Evolutionary conservation across 1,140 invertebrate species (phyloP), one percentile per base, ranked within the genome.

Genomic region (Cepaea nemoralis): DNA sequence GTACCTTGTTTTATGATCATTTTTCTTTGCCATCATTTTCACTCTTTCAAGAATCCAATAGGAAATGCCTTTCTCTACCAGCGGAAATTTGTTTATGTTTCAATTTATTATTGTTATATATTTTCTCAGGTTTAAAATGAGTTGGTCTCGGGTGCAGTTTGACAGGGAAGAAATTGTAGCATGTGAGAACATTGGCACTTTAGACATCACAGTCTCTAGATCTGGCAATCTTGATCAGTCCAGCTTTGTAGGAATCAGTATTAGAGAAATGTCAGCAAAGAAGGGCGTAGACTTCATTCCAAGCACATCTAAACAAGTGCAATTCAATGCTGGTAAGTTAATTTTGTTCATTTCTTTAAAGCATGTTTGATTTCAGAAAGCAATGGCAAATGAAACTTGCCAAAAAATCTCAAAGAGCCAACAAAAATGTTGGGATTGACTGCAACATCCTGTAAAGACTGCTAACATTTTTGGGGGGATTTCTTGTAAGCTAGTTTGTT

Each of bases 241-340:
- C 39, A 86, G 88, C 0, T 89, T 85, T 83, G 87, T 91, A 37
- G 84, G 86, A 22, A 87, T 91, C 35, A 78, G 83, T n/a, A 83
- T 90, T 3, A 85, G 86, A 24, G 87, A 88, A 63, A 86, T 88
- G 83, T 90, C 88, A 3, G 89, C 91, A 2, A 86, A 85, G 37
- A 84, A 81, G 10, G 88, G 87, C 14, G 77, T 87, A 14, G 91
- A 91, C 77, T 91, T 88, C 81, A 82, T 84, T 12, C 82, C 86
- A 0, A 88, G 85, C 45, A 82, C 87, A 5, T 83, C 86, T 14
- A 85, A 85, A 74, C 88, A 90, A 67, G 86, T 91, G 5, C 86
- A 89, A 80, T 91, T 91, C 83, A 87, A 89, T 74, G 87, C 91
- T 85, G 90, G 91, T 91, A 63, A 37, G 33, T 63, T n/a, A n/a